Percentiles rank a stretch among this genome's conserved stretches.
phyloP scores from a whole-genome alignment of 2,113 vertebrate species.

The Rhizomys pruinosus region DNA sequence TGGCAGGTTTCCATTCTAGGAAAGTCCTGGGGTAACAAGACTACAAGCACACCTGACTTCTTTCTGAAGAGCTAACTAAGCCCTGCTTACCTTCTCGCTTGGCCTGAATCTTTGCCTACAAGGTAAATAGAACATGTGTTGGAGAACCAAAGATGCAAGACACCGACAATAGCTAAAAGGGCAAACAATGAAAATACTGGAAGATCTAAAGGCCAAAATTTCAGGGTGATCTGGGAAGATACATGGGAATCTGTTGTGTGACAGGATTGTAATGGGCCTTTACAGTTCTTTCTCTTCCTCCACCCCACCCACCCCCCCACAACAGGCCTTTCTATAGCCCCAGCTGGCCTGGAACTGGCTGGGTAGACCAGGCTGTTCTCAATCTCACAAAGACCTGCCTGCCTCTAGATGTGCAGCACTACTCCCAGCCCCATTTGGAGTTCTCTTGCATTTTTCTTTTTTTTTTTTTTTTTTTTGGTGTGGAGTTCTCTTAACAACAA shows the following conservation, averaged over 20 bases:
- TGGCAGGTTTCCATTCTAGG: neutral
- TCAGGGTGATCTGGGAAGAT: neutral
- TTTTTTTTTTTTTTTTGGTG: too few species aligned
- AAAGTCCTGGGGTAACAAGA: neutral
- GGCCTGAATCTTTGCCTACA: slow-evolving; percentile 28
- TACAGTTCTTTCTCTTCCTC: neutral
- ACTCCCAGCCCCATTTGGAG: neutral
- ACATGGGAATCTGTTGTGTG: neutral
- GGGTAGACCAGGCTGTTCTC: too few species aligned
- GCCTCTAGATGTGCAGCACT: too few species aligned
- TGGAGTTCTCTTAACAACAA: neutral
- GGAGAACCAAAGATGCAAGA: slow-evolving; percentile 16
- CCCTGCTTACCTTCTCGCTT: slow-evolving; percentile 17
- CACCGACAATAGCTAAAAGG: neutral
- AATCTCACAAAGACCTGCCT: too few species aligned
- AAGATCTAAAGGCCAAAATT: slow-evolving; percentile 10
- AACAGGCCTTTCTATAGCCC: too few species aligned
- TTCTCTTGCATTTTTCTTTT: too few species aligned
- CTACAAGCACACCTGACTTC: neutral
- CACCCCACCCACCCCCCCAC: too few species aligned
- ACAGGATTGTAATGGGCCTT: neutral
- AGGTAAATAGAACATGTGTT: slow-evolving; percentile 49
- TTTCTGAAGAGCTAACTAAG: slow-evolving; percentile 14
- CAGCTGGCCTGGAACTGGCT: too few species aligned
- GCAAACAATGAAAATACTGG: slow-evolving; percentile 5